These are phyloP conservation scores for Channallabes apus DNA, from an alignment of 2,797 vertebrate species.

Conservation along the genomic window DNA sequence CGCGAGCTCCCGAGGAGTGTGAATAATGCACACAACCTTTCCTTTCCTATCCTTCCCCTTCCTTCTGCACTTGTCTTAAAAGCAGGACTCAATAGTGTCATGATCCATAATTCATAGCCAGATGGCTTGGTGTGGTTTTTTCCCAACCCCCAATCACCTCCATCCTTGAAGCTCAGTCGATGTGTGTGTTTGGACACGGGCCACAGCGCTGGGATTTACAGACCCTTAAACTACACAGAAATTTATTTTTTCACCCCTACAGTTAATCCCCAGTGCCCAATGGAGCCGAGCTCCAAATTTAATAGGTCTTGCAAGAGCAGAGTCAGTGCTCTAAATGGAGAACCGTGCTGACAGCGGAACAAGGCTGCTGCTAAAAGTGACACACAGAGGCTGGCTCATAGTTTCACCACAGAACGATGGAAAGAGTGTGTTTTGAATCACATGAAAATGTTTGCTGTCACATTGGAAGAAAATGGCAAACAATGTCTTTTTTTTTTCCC, in stretches of 20 bases:
- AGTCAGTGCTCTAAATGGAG: constrained; percentile 21
- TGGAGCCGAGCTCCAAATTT: constrained; percentile 33
- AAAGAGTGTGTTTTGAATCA: neutral
- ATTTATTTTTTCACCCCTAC: constrained; percentile 38
- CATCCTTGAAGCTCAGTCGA: neutral
- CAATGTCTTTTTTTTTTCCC: neutral
- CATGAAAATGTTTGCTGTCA: neutral
- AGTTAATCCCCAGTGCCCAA: constrained; percentile 35
- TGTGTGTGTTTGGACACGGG: neutral
- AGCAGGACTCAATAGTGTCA: constrained; percentile 53
- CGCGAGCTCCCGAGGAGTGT: constrained; percentile 26
- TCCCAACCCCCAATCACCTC: neutral
- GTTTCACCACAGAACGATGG: neutral
- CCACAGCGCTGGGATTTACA: constrained; percentile 1
- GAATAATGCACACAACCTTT: neutral
- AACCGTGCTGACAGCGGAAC: constrained; percentile 3
- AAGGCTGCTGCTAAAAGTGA: constrained; percentile 3
- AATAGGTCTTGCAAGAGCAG: constrained; percentile 38
- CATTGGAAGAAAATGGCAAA: neutral
- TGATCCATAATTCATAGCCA: constrained; percentile 58
- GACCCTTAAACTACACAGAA: constrained; percentile 23
- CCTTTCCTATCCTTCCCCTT: too few species aligned
- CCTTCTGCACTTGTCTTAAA: constrained; percentile 28
- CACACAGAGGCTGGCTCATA: neutral
- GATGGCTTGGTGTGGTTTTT: constrained; percentile 43